Conservation (phyloP, 2,888 invertebrate species). For the Lasioglossum pauxillum region DNA sequence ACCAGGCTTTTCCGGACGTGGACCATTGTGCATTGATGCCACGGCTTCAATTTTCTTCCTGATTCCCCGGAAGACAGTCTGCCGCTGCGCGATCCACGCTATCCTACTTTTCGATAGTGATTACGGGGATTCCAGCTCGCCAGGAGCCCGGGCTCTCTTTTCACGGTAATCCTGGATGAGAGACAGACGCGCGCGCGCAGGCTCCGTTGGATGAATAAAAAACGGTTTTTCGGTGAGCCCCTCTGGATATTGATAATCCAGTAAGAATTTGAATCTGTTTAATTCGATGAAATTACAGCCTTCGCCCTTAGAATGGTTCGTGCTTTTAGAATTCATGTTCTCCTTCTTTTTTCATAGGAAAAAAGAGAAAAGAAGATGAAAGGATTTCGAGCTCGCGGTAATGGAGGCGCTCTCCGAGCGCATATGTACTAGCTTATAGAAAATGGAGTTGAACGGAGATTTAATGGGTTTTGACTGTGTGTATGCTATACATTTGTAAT, state of each 20-base stretch:
- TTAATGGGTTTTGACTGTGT: not conserved
- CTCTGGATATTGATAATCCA: not conserved
- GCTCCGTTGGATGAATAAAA: not conserved
- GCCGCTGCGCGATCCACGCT: constrained; percentile 13
- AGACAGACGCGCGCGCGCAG: not conserved
- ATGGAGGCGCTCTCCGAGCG: not conserved
- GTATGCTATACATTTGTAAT: not conserved
- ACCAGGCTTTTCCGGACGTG: not conserved
- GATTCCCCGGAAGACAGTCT: not conserved
- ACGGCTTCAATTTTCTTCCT: constrained; percentile 11
- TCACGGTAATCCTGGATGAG: constrained; percentile 9
- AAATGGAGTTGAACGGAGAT: not conserved
- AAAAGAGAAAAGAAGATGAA: not conserved
- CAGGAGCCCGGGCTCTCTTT: not conserved
- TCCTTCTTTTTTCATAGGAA: not conserved
- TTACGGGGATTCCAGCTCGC: constrained; percentile 1
- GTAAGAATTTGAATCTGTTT: not conserved
- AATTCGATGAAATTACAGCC: not conserved
- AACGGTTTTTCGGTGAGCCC: constrained; percentile 1
- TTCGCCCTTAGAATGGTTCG: not conserved
- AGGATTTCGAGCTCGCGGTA: constrained; percentile 2
- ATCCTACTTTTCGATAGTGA: constrained; percentile 6
- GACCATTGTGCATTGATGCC: not conserved
- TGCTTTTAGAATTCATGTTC: not conserved
- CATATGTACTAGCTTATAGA: not conserved